These are phyloP conservation scores for Colaptes auratus DNA, from an alignment of 2,113 vertebrate species.

Conservation along the genomic window DNA sequence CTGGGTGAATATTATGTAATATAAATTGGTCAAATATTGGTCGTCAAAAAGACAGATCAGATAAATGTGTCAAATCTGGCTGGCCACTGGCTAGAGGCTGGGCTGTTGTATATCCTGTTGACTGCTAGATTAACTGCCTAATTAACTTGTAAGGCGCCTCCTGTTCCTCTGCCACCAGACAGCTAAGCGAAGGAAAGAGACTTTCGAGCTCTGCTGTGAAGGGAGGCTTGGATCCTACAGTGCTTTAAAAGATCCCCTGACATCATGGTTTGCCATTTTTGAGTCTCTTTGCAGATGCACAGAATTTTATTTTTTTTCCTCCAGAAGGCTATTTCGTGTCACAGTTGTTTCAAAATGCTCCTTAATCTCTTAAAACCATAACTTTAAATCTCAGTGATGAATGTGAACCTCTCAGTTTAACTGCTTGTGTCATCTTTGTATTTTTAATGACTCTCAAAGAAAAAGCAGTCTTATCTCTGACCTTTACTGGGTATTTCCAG, in stretches of 20 bases:
- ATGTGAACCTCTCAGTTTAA: not conserved
- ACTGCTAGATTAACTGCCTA: not conserved
- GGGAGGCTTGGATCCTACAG: not conserved
- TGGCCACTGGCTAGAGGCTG: not conserved
- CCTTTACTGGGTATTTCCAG: not conserved
- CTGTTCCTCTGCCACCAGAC: not conserved
- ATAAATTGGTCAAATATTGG: not conserved
- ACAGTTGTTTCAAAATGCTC: not conserved
- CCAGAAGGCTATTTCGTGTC: not conserved
- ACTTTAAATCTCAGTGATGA: not conserved
- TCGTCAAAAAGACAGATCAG: not conserved
- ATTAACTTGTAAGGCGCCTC: not conserved
- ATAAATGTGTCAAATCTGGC: not conserved
- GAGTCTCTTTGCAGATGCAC: not conserved
- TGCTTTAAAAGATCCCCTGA: not conserved
- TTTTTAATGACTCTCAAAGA: not conserved
- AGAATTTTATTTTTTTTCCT: not conserved
- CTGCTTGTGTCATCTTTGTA: not conserved
- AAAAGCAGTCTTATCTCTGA: not conserved
- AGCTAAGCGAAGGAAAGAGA: not conserved
- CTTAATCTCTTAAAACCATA: not conserved
- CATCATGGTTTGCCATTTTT: not conserved
- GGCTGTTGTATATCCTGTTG: not conserved
- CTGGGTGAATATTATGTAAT: accelerated
- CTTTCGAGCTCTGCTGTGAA: not conserved